A percentile compares a stretch with the other conserved stretches of the same genome.
Evolutionary conservation across 2,888 invertebrate genomes (phyloP).

Genomic region (Sesia apiformis): DNA sequence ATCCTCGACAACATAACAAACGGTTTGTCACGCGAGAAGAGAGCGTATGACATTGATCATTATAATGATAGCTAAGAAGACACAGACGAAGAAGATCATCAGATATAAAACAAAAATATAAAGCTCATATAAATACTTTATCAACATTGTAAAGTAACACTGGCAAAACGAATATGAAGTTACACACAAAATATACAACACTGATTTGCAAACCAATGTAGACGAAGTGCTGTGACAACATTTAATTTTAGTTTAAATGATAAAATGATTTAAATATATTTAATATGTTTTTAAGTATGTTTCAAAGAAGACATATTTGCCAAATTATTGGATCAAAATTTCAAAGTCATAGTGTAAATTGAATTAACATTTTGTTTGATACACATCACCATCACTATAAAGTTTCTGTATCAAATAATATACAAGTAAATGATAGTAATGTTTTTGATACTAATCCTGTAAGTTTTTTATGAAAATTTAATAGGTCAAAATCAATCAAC

Average conservation of each 20-base stretch:
- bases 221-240: conserved; percentile 61
- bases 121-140: conserved; percentile 55
- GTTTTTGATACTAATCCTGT: no score
- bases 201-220: conserved; percentile 64
- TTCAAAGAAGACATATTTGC: no score
- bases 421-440: no score
- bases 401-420: no score
- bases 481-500: not conserved
- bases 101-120: conserved; percentile 50
- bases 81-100: conserved; percentile 60
- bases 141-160: conserved; percentile 43
- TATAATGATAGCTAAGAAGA: conserved; percentile 68
- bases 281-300: no score
- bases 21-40: conserved; percentile 48
- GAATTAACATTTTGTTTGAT: no score
- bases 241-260: conserved; percentile 10
- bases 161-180: conserved; percentile 55
- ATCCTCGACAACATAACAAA: conserved; percentile 18
- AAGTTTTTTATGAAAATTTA: no score
- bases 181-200: conserved; percentile 69
- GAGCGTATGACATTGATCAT: conserved; percentile 63
- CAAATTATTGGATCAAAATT: no score
- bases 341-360: no score
- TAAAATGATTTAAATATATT: no score
- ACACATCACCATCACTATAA: no score